Base-by-base conservation (phyloP, 2,888 invertebrate species). In the Euspilapteryx auroguttella region DNA sequence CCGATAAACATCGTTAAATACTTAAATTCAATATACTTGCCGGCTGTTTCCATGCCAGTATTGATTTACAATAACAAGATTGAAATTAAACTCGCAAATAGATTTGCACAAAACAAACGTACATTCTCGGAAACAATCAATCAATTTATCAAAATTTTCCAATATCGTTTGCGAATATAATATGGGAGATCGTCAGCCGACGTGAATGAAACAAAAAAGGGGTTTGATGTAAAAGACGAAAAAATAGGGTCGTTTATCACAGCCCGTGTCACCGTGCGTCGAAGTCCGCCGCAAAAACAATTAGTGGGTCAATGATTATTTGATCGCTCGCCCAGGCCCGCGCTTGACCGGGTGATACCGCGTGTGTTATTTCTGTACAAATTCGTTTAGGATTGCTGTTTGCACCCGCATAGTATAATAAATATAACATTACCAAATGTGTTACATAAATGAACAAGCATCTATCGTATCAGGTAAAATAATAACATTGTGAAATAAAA, bases 271-370 rank as follows among this genome's bases (percentile, higher is more conserved):
- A 65, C 64, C 69, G 57, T 42, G 48, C 51, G 42, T 45, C 45
- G 55, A 53, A 59, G 51, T 62, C 61, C 55, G 61, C 63, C 62
- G 55, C 62, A 68, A 68, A 68, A 69, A 68, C 64, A 73, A 73
- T 73, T 66, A 68, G 62, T 63, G 62, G 57, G 61, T 63, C 66
- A 65, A 71, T 71, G 65, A 69, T 66, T 66, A 66, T 71, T 65
- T 65, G 62, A 68, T 68, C 58, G 50, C 55, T n/a, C n/a, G n/a
- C n/a, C n/a, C n/a, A n/a, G n/a, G n/a, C n/a, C n/a, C n/a, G n/a
- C n/a, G n/a, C n/a, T n/a, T n/a, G n/a, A n/a, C n/a, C 22, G 24
- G 33, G 15, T 25, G 38, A 34, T 39, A 37, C 37, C 23, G 35
- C 32, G 35, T 36, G 35, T 35, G 35, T 32, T 27, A 51, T 48